Base-by-base conservation (phyloP, 2,113 vertebrate genomes). In the Serilophus lunatus region DNA sequence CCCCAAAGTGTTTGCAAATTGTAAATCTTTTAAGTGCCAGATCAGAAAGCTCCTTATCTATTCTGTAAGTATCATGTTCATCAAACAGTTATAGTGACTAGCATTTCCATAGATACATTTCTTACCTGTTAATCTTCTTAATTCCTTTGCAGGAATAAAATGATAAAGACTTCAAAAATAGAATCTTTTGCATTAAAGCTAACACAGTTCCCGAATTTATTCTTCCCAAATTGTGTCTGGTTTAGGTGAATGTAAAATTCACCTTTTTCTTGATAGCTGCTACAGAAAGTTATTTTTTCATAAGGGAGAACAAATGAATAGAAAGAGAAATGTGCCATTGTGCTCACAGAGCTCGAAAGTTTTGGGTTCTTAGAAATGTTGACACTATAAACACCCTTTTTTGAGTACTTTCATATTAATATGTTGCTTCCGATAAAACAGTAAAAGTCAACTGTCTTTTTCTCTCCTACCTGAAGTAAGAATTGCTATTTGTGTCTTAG, bases 41-140 rank as follows among this genome's bases (percentile, higher is more conserved):
- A 92, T 93, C 71, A 95, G 85, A 91, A 96, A 77, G n/a, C 64
- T 90, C 38, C 40, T 88, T 93, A 81, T 80, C 70, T 89, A 18
- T 91, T 85, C 42, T 26, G 2, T 82, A 69, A 61, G 23, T 63
- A 61, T 65, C 50, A 12, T 5, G 29, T 51, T 91, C 78, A 90
- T 80, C 59, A 91, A 95, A 65, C 50, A 70, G 47, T 80, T 83
- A 26, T 2, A 78, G 60, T 18, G 38, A 80, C 33, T 83, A 86
- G 24, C 59, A 68, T 35, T 80, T 82, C 59, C 71, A 86, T 28
- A 81, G 79, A 36, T 51, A 56, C 7, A 59, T 85, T 83, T 92
- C 36, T 75, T 70, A 75, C 64, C 68, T 63, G 36, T 22, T 90
- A 82, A 93, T 92, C 66, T 60, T 89, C 86, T 83, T 82, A 63